Evolutionary conservation across 2,797 vertebrate species (phyloP).

Genomic region (Anguilla megastoma): DNA sequence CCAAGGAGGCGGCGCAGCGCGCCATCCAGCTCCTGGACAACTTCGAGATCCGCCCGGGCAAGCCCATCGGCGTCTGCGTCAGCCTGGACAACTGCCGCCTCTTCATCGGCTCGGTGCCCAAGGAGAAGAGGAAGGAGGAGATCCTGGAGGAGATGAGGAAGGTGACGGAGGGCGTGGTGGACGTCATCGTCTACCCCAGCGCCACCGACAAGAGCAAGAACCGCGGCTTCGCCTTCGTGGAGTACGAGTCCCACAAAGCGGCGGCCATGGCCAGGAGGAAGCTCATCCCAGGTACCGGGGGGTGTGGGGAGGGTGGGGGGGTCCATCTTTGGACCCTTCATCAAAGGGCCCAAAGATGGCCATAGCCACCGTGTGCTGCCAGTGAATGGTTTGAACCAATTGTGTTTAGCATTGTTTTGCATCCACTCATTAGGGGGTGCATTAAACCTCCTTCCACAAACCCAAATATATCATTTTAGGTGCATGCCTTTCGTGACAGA

Average conservation of each 20-base stretch:
- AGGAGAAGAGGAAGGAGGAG: slow-evolving; percentile 90
- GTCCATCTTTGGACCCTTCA: not conserved
- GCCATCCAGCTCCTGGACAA: slow-evolving; percentile 90
- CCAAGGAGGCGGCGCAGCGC: slow-evolving; percentile 81
- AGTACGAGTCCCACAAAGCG: slow-evolving; percentile 93
- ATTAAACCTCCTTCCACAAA: not conserved
- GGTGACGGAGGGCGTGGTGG: slow-evolving; percentile 89
- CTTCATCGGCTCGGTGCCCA: slow-evolving; percentile 92
- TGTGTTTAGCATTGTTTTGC: not conserved
- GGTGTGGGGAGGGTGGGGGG: not conserved
- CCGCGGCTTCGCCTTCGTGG: slow-evolving; percentile 91
- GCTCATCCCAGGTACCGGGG: slow-evolving; percentile 83
- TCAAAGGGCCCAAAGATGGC: not conserved
- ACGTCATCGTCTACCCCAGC: slow-evolving; percentile 90
- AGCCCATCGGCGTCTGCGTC: slow-evolving; percentile 90
- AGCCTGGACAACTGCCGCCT: slow-evolving; percentile 94
- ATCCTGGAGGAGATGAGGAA: slow-evolving; percentile 91
- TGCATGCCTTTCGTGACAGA: not conserved
- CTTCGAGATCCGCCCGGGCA: slow-evolving; percentile 86
- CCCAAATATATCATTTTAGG: not conserved
- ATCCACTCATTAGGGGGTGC: not conserved
- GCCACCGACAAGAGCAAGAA: slow-evolving; percentile 80
- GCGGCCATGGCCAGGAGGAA: slow-evolving; percentile 90
- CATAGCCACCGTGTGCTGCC: no score
- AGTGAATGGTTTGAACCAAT: not conserved